These are phyloP conservation scores for Hestina assimilis DNA, from an alignment of 1,140 invertebrate genomes.

Conservation along the genomic window DNA sequence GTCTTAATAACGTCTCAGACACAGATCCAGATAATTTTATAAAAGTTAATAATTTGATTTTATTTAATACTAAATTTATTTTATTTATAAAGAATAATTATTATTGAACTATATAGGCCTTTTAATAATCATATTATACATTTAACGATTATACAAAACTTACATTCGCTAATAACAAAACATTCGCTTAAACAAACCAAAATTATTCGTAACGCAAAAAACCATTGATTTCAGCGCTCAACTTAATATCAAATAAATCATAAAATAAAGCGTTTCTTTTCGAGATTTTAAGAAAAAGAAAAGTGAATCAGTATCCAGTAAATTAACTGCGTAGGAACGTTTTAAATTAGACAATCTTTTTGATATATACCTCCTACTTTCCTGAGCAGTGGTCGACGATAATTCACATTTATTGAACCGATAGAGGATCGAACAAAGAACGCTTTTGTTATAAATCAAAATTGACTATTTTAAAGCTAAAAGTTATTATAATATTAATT, in stretches of 20 bases:
- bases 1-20: no score
- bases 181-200: no score
- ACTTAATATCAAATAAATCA: not conserved
- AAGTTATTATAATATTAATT: constrained; percentile 19
- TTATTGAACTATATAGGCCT: no score
- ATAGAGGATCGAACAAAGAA: constrained; percentile 58
- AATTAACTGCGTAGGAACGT: constrained; percentile 27
- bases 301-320: not conserved
- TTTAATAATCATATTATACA: no score
- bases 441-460: constrained; percentile 50
- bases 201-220: not conserved
- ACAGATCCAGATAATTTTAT: no score
- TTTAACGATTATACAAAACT: no score
- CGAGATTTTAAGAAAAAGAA: not conserved
- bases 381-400: constrained; percentile 47
- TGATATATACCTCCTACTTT: constrained; percentile 45
- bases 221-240: not conserved
- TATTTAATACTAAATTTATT: no score
- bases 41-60: no score
- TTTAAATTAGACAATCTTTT: constrained; percentile 65
- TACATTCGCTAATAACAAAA: no score
- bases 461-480: constrained; percentile 24
- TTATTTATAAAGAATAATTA: no score
- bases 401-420: constrained; percentile 63
- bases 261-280: not conserved